Conservation (phyloP, 92 coral and sea anemone genomes). For the Hydrozoanthus gracilis region DNA sequence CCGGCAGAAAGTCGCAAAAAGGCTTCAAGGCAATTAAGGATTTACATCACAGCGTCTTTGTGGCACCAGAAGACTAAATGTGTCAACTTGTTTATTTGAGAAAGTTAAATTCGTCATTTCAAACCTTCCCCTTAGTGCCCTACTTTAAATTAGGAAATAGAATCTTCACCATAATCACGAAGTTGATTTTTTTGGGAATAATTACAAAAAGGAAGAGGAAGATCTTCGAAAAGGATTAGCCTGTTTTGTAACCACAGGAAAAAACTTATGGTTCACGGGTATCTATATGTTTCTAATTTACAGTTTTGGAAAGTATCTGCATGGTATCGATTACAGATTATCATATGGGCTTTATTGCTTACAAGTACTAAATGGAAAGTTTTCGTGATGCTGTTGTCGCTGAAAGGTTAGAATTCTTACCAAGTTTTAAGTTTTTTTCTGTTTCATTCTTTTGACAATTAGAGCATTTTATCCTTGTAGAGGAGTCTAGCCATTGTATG, state of each 20-base stretch:
- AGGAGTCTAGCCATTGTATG: not conserved
- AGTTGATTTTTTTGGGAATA: constrained; percentile 2
- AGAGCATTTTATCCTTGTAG: not conserved
- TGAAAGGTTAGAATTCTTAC: constrained; percentile 29
- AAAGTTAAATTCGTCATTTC: constrained; percentile 27
- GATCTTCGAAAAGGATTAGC: not conserved
- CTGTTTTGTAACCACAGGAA: not conserved
- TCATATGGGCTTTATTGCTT: not conserved
- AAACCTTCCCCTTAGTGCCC: not conserved
- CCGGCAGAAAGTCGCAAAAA: constrained; percentile 18
- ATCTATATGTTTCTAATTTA: constrained; percentile 20
- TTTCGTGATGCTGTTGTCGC: constrained; percentile 5
- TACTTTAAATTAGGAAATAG: constrained; percentile 23
- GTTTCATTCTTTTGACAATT: constrained; percentile 3
- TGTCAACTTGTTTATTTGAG: constrained; percentile 41
- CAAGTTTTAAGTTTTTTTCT: constrained; percentile 9
- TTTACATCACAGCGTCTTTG: constrained; percentile 28
- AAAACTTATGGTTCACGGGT: not conserved
- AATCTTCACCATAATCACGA: not conserved
- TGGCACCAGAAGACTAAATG: constrained; percentile 42
- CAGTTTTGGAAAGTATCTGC: not conserved
- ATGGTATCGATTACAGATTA: constrained; percentile 23
- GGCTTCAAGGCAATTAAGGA: constrained; percentile 26
- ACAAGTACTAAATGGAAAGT: not conserved
- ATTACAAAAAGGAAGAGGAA: not conserved